phyloP scores from a whole-genome alignment of 1,140 invertebrate species.

The Spodoptera litura region DNA sequence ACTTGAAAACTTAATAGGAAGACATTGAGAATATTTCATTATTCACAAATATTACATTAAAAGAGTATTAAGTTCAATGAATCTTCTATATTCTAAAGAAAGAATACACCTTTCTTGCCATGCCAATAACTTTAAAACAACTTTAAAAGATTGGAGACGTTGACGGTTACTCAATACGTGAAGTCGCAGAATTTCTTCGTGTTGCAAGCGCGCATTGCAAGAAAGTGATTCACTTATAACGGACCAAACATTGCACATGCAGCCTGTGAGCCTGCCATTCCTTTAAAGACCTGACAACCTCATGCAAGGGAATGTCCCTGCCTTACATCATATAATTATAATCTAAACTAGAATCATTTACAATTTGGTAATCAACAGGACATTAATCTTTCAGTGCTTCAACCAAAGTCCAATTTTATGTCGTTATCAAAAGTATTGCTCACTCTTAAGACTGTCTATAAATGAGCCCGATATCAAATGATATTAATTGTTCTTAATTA shows the following conservation, averaged over 20 bases:
- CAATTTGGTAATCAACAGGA: background rate
- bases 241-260: slow-evolving; percentile 7
- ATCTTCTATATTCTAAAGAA: too few relatives aligned
- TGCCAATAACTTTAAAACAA: background rate
- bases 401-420: too few relatives aligned
- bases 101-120: too few relatives aligned
- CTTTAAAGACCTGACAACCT: background rate
- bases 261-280: background rate
- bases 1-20: too few relatives aligned
- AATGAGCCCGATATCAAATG: too few relatives aligned
- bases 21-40: too few relatives aligned
- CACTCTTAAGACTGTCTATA: too few relatives aligned
- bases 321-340: background rate
- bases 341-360: background rate
- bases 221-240: slow-evolving; percentile 20
- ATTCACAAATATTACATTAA: too few relatives aligned
- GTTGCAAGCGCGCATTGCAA: slow-evolving; percentile 28
- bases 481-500: too few relatives aligned
- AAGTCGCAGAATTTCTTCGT: background rate
- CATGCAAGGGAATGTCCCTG: background rate
- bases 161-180: background rate
- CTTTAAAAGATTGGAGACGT: background rate
- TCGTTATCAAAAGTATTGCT: too few relatives aligned
- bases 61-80: too few relatives aligned
- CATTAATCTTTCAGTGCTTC: background rate